These are phyloP conservation scores for Hedychridium roseum DNA, from an alignment of 2,888 invertebrate species.

Conservation along the genomic window DNA sequence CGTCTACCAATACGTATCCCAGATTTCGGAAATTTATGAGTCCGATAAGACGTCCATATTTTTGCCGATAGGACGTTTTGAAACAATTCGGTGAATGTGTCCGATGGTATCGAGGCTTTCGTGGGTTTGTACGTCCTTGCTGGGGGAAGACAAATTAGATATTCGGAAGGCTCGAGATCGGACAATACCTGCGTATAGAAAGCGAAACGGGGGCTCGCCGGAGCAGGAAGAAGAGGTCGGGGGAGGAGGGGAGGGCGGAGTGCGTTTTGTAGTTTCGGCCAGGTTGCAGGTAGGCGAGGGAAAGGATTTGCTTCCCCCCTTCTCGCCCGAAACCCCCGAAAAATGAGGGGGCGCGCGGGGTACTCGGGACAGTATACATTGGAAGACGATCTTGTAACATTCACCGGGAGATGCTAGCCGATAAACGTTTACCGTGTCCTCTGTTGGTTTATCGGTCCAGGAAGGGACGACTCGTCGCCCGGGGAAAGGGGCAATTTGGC, in stretches of 20 bases:
- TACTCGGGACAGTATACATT: conserved; percentile 15
- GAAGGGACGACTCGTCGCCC: too few relatives aligned
- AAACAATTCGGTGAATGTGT: too few relatives aligned
- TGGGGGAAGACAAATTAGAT: too few relatives aligned
- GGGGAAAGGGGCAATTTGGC: too few relatives aligned
- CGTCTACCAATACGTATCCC: too few relatives aligned
- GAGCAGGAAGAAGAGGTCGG: not conserved
- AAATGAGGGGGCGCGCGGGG: conserved; percentile 34
- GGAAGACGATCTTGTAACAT: conserved; percentile 28
- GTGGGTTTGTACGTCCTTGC: too few relatives aligned
- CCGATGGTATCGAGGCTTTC: too few relatives aligned
- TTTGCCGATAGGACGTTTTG: too few relatives aligned
- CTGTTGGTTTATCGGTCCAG: too few relatives aligned
- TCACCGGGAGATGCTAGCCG: conserved; percentile 5
- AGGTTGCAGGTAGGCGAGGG: conserved; percentile 46
- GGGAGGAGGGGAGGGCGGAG: conserved; percentile 13
- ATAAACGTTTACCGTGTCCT: conserved; percentile 26
- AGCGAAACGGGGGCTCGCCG: not conserved
- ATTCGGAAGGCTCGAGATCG: conserved; percentile 7
- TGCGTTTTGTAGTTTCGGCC: conserved; percentile 34
- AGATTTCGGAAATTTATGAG: too few relatives aligned
- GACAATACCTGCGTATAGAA: conserved; percentile 9
- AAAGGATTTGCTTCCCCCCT: too few relatives aligned
- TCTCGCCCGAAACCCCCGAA: conserved; percentile 33
- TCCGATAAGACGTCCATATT: too few relatives aligned